Percentiles rank a stretch among this genome's conserved stretches.
Evolutionary conservation across 2,113 vertebrate genomes (phyloP).

Genomic region (Phalacrocorax pelagicus): DNA sequence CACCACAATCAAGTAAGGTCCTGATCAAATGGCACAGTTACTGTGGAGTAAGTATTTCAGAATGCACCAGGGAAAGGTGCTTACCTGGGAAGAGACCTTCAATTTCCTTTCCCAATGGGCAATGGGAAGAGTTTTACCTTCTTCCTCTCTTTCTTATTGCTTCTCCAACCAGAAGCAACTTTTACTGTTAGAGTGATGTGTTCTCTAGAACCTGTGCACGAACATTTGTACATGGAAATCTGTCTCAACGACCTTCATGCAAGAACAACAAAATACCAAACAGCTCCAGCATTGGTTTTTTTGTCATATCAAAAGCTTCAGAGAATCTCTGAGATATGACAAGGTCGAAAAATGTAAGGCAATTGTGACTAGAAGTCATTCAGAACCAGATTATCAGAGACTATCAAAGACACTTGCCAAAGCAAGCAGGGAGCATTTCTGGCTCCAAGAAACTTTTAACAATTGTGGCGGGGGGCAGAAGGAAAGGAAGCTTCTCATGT

Average conservation of each 20-base stretch:
- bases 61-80: not conserved
- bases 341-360: not conserved
- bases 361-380: not conserved
- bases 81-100: not conserved
- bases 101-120: not conserved
- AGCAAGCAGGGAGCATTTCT: not conserved
- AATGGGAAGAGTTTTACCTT: not conserved
- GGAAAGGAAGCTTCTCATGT: not conserved
- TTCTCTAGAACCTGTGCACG: not conserved
- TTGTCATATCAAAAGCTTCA: not conserved
- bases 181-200: not conserved
- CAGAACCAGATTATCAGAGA: not conserved
- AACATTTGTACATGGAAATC: not conserved
- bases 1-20: not conserved
- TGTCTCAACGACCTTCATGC: not conserved
- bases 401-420: not conserved
- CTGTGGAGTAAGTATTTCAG: not conserved
- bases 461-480: fast-evolving
- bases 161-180: not conserved
- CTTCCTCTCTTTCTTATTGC: not conserved
- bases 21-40: not conserved
- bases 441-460: not conserved
- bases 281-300: not conserved
- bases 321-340: fast-evolving
- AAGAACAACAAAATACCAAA: not conserved